Evolutionary conservation across 1,140 invertebrate genomes (phyloP), one percentile per base, ranked within the genome.

Genomic region (Lucilia sericata): DNA sequence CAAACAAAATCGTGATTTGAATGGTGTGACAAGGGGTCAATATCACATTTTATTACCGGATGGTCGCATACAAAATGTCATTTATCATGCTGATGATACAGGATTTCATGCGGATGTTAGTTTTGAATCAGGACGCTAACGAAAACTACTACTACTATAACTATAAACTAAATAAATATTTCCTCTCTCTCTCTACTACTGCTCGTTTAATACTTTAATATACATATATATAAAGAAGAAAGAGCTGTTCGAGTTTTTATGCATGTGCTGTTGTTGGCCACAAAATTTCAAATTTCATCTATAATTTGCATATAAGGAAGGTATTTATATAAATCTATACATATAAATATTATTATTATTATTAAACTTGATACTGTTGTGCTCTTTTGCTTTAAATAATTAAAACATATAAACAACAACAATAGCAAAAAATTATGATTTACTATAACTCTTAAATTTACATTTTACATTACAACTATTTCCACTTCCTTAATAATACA

Each of bases 21-120:
- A 93, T 84, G 95, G 94, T 10, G 92, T 94, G 65, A 95, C 95
- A 12, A 94, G 93, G 86, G 95, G 96, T 74, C 93, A 94, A 85
- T 96, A 96, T 91, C 94, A 95, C 86, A 95, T 96, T 49, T 92
- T 95, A n/a, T 91, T 96, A 47, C 95, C 95, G 2, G 95, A 96
- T 91, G 95, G 95, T 42, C 92, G 95, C 84, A 91, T 94, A 86
- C 95, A 96, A 91, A 94, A 94, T 84, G 96, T 97, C 36, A 92
- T 93, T 76, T 97, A 97, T 91, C 94, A 93, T 84, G 96, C 95
- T 0, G 96, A 96, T 85, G 93, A 94, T 47, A 92, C 91, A 75
- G 96, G 96, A 12, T 97, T 94, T 90, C 95, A 96, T 88, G 95
- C 96, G 13, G 93, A 95, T 86, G 95, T 96, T 36, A 94, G 94